phyloP scores from a whole-genome alignment of 2,797 vertebrate species.

The Parauchenoglanis punctatus region DNA sequence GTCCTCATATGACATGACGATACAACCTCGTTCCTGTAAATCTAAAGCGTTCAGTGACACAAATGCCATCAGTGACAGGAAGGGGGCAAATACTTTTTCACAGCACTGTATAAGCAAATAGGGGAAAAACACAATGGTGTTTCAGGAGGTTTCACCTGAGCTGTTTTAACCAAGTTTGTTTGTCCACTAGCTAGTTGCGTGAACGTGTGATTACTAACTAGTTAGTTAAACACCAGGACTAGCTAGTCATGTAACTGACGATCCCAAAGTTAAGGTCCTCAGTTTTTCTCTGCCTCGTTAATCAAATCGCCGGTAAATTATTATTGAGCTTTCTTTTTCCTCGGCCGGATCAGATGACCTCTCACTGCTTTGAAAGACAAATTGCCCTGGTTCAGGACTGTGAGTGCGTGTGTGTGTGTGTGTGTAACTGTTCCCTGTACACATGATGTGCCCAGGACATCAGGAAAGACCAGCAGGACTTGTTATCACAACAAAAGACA shows the following conservation, averaged over 20 bases:
- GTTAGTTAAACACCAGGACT: background rate
- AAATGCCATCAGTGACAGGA: background rate
- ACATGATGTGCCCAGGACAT: background rate
- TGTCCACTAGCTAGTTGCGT: too few relatives aligned
- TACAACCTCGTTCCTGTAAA: background rate
- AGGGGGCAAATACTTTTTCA: background rate
- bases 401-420: constrained; percentile 6
- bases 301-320: background rate
- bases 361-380: constrained; percentile 40
- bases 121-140: background rate
- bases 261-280: too few relatives aligned
- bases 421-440: background rate
- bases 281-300: too few relatives aligned
- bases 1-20: background rate
- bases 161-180: too few relatives aligned
- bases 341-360: constrained; percentile 22
- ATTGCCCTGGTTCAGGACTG: background rate
- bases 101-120: background rate
- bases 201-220: background rate
- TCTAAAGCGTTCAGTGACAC: background rate
- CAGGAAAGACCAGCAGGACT: background rate
- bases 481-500: background rate
- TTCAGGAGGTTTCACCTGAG: too few relatives aligned
- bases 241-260: background rate
- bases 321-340: background rate